Evolutionary conservation across 2,113 vertebrate genomes (phyloP).

Genomic region (Podiceps cristatus): DNA sequence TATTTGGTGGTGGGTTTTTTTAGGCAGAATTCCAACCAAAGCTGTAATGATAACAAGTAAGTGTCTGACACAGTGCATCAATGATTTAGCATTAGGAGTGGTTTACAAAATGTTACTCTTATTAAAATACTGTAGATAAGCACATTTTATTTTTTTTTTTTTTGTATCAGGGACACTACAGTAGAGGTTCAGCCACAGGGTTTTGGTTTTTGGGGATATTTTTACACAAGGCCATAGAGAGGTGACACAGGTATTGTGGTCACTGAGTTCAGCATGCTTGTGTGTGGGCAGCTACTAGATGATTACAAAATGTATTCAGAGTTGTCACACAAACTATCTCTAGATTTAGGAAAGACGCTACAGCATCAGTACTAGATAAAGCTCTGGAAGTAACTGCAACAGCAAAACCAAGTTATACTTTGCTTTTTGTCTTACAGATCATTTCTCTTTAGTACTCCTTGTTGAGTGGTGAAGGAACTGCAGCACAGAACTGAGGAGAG

Average conservation of each 20-base stretch:
- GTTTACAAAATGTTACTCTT: neutral
- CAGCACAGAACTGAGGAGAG: neutral
- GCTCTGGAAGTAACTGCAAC: neutral
- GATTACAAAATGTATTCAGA: neutral
- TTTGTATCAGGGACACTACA: neutral
- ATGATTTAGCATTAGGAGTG: neutral
- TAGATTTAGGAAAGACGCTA: neutral
- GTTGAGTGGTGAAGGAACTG: neutral
- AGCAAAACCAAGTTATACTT: neutral
- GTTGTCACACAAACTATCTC: neutral
- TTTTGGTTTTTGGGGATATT: neutral
- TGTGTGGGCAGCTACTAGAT: neutral
- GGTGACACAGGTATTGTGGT: neutral
- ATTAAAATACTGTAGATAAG: neutral
- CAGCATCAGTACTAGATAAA: neutral
- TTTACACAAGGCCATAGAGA: neutral
- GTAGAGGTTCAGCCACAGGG: neutral
- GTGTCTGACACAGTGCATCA: neutral
- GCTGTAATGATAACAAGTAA: neutral
- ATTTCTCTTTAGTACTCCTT: neutral
- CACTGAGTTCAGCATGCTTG: neutral
- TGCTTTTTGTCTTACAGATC: neutral
- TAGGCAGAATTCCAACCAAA: slow-evolving; percentile 3
- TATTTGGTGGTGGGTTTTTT: neutral
- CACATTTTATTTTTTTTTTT: neutral